Base-by-base conservation (phyloP, 2,113 vertebrate species). In the Amblyopsis rosae region DNA sequence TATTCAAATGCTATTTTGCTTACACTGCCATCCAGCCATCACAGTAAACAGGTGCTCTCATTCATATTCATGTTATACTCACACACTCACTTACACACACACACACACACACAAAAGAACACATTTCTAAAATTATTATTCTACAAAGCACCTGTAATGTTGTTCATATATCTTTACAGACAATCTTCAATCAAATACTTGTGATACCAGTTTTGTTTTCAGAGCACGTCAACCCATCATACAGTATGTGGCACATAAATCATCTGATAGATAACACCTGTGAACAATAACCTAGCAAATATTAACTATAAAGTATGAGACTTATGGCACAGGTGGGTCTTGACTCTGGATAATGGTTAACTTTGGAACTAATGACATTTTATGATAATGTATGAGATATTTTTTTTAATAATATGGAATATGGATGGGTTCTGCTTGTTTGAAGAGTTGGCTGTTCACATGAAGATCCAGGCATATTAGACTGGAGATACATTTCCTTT, bases 281-380 rank as follows among this genome's bases (percentile, higher is more conserved):
- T 54, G 65, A 32, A 76, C 77, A 88, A 88, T 88, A 86, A 84
- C 78, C 64, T 35, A 70, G 46, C 75, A 92, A 89, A 92, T 90
- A 91, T 89, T 89, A 63, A 81, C 69, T 79, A 70, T 35, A 61
- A 54, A 58, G 47, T 6, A 69, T 68, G 65, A 63, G 13, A 62
- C 5, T 6, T 46, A 8, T 55, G 10, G 3, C 6, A 62, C 19
- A 41, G 48, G 17, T 17, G 12, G 16, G 46, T 53, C 16, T 41
- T 59, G 56, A 61, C 33, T 58, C 17, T 56, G 19, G 55, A 61
- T 65, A 59, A 13, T 53, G 41, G n/a, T 59, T 56, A 64, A 58
- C 57, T 12, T 51, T 51, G 49, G 49, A 51, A 15, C 51, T 49
- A 4, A 7, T 50, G 62, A 79, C 69, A 69, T 26, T 81, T 87